Conservation (phyloP, 1,140 invertebrate genomes). For the Cydia strobilella region DNA sequence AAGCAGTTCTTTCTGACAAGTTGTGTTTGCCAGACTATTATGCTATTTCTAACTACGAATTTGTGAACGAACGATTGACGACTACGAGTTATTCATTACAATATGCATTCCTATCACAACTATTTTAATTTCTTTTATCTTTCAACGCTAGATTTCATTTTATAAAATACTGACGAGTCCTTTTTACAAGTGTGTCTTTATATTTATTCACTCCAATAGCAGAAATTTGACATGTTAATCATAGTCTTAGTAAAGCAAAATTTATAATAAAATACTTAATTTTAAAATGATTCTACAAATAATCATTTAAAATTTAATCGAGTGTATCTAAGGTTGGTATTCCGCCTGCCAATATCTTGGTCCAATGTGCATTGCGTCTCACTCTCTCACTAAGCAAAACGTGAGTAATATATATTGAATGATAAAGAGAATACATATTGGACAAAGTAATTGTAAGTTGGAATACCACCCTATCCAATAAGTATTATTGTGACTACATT, state of each 20-base stretch:
- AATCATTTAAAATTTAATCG: conserved; percentile 40
- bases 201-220: background rate
- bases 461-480: too few species aligned
- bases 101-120: conserved; percentile 12
- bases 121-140: background rate
- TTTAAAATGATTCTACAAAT: background rate
- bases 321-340: conserved; percentile 22
- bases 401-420: too few species aligned
- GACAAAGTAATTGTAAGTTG: too few species aligned
- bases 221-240: background rate
- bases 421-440: too few species aligned
- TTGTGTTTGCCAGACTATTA: background rate
- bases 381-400: too few species aligned
- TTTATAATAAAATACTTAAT: background rate
- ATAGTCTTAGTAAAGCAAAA: conserved; percentile 1
- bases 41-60: conserved; percentile 7
- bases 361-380: too few species aligned
- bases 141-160: conserved; percentile 5
- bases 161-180: background rate
- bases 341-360: too few species aligned
- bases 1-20: too few species aligned
- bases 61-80: conserved; percentile 27
- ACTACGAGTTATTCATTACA: background rate
- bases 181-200: background rate
- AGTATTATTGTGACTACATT: conserved; percentile 28